Conservation (phyloP, 2,113 vertebrate species). For the Hydrochoerus hydrochaeris region DNA sequence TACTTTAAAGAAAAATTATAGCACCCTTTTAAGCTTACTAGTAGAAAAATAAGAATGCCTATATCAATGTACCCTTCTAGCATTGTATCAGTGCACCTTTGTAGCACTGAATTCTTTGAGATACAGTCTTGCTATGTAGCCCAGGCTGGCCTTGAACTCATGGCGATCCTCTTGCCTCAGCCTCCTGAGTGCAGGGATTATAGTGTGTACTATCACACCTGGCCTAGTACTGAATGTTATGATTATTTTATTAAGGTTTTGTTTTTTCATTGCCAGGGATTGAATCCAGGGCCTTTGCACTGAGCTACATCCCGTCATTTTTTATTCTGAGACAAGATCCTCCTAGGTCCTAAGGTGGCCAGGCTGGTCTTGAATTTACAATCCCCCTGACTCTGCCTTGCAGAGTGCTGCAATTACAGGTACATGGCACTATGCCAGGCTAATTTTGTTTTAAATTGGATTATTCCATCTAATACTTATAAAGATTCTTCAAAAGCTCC, state of each 20-base stretch:
- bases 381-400: background rate
- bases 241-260: conserved; percentile 19
- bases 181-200: background rate
- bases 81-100: background rate
- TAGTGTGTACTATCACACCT: background rate
- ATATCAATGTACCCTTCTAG: background rate
- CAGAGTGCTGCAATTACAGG: background rate
- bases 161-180: background rate
- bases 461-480: background rate
- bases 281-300: background rate
- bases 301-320: background rate
- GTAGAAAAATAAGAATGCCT: conserved; percentile 7
- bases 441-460: conserved; percentile 53
- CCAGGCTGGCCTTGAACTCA: background rate
- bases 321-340: background rate
- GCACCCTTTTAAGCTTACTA: conserved; percentile 3
- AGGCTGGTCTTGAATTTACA: background rate
- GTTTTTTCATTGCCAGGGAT: background rate
- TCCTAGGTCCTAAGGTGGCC: background rate
- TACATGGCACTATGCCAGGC: background rate
- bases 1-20: background rate
- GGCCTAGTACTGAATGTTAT: conserved; percentile 40
- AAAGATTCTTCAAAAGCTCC: background rate
- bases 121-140: background rate
- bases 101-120: background rate